These are phyloP conservation scores for Glaucopsyche alexis DNA, from an alignment of 2,888 invertebrate species.

Conservation along the genomic window DNA sequence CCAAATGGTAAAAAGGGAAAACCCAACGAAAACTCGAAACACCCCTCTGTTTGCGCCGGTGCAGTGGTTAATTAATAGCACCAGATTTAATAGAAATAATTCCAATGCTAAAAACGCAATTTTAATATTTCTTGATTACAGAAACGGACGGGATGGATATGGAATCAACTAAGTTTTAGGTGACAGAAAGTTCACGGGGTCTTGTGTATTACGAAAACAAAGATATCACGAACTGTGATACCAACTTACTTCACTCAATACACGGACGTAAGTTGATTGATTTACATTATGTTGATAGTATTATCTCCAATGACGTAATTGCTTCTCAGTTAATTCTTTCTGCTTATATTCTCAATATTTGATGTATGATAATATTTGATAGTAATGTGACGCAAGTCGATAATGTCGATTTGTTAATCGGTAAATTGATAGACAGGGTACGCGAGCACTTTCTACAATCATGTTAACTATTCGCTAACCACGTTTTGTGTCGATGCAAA, in stretches of 20 bases:
- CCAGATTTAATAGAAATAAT: too few species aligned
- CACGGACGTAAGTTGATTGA: constrained; percentile 7
- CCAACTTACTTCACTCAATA: not conserved
- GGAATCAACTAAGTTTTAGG: not conserved
- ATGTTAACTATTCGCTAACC: not conserved
- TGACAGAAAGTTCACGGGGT: not conserved
- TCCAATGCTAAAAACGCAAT: too few species aligned
- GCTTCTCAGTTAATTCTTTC: constrained; percentile 20
- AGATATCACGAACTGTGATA: not conserved
- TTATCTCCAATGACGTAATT: constrained; percentile 22
- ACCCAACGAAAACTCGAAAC: too few species aligned
- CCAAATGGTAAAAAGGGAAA: too few species aligned
- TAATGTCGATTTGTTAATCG: not conserved
- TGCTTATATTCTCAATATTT: constrained; percentile 16
- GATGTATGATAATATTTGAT: not conserved
- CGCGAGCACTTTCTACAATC: not conserved
- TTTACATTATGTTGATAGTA: constrained; percentile 2
- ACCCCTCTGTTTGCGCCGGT: too few species aligned
- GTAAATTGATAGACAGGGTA: not conserved
- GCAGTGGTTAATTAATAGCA: too few species aligned
- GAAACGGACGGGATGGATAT: not conserved
- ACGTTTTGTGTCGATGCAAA: too few species aligned
- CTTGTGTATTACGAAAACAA: not conserved
- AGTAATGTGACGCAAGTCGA: constrained; percentile 11
- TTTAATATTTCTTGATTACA: too few species aligned